A percentile compares a stretch with the other conserved stretches of the same genome.
phyloP scores from a whole-genome alignment of 2,113 vertebrate species.

The Bufo gargarizans region DNA sequence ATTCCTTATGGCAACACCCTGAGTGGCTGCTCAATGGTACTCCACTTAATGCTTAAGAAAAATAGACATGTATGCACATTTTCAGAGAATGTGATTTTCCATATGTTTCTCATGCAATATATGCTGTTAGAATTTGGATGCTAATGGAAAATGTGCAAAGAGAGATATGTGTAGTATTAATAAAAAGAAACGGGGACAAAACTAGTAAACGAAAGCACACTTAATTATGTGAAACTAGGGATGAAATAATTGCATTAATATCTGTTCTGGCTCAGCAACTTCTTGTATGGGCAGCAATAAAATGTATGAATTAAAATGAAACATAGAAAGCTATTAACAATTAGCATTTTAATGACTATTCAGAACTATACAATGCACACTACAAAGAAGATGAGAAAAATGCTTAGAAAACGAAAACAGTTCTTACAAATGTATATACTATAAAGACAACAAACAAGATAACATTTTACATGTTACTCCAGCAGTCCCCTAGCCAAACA shows the following conservation, averaged over 20 bases:
- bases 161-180: constrained; percentile 47
- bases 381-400: neutral
- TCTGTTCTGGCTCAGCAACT: constrained; percentile 46
- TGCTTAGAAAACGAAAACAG: neutral
- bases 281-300: constrained; percentile 32
- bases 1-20: neutral
- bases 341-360: neutral
- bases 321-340: neutral
- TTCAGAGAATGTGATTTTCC: constrained; percentile 9
- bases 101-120: constrained; percentile 23
- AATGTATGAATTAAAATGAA: constrained; percentile 32
- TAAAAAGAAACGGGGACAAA: neutral
- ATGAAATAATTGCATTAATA: constrained; percentile 53
- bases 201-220: constrained; percentile 19
- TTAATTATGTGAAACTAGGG: constrained; percentile 34
- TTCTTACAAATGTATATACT: neutral
- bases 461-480: too few species aligned
- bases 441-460: too few species aligned
- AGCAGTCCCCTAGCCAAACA: too few species aligned
- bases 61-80: neutral
- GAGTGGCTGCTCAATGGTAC: constrained; percentile 22
- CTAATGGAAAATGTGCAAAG: constrained; percentile 49
- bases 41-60: constrained; percentile 1
- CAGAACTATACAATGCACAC: neutral
- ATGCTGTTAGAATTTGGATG: constrained; percentile 31